These are phyloP conservation scores for Sebastes iracundus DNA, from an alignment of 2,797 vertebrate genomes.

Conservation along the genomic window DNA sequence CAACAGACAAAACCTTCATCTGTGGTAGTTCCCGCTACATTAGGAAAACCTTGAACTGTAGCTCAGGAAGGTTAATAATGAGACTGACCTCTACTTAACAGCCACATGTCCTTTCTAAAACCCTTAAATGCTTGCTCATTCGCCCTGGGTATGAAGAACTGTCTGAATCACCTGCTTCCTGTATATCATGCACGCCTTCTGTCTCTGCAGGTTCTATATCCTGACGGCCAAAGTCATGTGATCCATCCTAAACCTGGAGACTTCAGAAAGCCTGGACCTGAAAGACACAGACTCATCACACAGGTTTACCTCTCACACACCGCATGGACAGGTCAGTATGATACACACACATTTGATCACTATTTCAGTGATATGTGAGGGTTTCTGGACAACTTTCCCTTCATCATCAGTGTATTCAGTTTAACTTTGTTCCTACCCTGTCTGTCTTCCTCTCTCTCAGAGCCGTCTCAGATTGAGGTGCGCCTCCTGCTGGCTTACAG, in stretches of 20 bases:
- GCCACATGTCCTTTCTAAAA: background rate
- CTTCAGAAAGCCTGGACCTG: slow-evolving; percentile 92
- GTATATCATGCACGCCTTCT: no score
- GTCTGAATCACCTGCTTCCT: background rate
- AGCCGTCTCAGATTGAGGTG: slow-evolving; percentile 95
- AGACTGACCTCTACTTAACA: background rate
- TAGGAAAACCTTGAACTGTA: background rate
- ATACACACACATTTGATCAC: background rate
- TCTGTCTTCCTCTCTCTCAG: slow-evolving; percentile 67
- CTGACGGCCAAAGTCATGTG: slow-evolving; percentile 94
- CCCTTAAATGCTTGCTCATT: background rate
- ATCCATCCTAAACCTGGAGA: slow-evolving; percentile 96
- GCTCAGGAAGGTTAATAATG: background rate
- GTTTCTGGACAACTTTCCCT: background rate
- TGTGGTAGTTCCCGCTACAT: background rate
- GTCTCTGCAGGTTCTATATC: slow-evolving; percentile 89
- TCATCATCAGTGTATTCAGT: background rate
- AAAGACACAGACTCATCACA: slow-evolving; percentile 92
- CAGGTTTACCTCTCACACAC: slow-evolving; percentile 96
- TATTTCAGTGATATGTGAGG: background rate
- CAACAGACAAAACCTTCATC: background rate
- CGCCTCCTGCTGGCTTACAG: slow-evolving; percentile 92
- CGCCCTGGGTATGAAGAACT: background rate
- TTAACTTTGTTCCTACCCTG: background rate
- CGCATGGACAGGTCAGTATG: slow-evolving; percentile 92